Percentiles rank a stretch among this genome's conserved stretches.
These are phyloP conservation scores for Eristalis intricaria DNA, from an alignment of 2,888 invertebrate species.

Conservation along the genomic window DNA sequence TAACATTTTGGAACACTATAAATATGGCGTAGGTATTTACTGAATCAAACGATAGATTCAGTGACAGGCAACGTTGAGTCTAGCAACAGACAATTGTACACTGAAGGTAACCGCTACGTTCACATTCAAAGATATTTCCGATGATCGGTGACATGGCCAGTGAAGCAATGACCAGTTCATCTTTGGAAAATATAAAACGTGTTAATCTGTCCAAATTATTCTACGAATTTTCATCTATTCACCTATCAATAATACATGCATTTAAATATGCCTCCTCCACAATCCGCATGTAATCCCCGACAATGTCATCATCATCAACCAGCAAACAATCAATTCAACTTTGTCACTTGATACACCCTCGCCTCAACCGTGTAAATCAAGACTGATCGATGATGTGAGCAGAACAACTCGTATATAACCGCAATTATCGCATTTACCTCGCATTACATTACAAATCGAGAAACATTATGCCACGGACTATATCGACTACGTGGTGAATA, in stretches of 20 bases:
- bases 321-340: background rate
- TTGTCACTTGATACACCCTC: conserved; percentile 1
- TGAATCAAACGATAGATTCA: no score
- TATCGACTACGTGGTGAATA: background rate
- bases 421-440: conserved; percentile 26
- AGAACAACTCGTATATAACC: conserved; percentile 14
- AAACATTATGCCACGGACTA: background rate
- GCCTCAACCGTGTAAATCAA: background rate
- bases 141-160: no score
- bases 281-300: background rate
- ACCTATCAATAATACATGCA: background rate
- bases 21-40: no score
- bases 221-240: background rate
- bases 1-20: no score
- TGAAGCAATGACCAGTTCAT: no score
- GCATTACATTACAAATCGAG: conserved; percentile 17
- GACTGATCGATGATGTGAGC: background rate
- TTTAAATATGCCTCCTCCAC: background rate
- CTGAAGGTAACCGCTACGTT: no score
- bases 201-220: background rate
- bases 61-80: no score
- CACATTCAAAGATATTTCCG: no score
- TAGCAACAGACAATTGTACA: no score
- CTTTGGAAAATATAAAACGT: no score
- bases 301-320: background rate